Percentiles rank a stretch among this genome's conserved stretches.
Evolutionary conservation across 2,797 vertebrate genomes (phyloP).

Genomic region (Clarias pachynema): DNA sequence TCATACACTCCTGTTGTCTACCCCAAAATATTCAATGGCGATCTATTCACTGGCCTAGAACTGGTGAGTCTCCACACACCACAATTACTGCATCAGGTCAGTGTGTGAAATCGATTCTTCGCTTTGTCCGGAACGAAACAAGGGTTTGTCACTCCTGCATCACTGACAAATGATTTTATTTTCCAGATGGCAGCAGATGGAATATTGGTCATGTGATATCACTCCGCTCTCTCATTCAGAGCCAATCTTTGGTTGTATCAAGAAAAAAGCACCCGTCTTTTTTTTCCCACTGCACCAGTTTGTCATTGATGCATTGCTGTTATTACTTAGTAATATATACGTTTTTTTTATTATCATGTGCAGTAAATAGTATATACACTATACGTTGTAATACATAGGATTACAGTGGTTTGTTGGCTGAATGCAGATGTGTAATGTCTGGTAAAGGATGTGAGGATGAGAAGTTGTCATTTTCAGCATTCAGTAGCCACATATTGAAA

Average conservation of each 20-base stretch:
- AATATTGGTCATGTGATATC: slow-evolving; percentile 29
- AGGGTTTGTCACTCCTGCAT: slow-evolving; percentile 6
- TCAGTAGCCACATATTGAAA: background rate
- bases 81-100: background rate
- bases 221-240: background rate
- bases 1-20: slow-evolving; percentile 89
- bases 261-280: background rate
- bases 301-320: slow-evolving; percentile 3
- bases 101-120: background rate
- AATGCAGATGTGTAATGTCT: background rate
- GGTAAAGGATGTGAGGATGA: background rate
- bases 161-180: slow-evolving; percentile 27
- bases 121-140: background rate
- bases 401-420: background rate
- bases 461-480: background rate
- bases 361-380: background rate
- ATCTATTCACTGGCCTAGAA: slow-evolving; percentile 82
- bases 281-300: background rate
- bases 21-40: slow-evolving; percentile 78
- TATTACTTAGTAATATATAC: background rate
- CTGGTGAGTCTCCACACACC: slow-evolving; percentile 81
- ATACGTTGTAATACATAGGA: background rate
- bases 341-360: background rate
- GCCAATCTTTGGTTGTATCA: background rate
- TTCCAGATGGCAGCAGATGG: slow-evolving; percentile 48